Evolutionary conservation across 2,888 invertebrate species (phyloP), one percentile per base, ranked within the genome.

Genomic region (Drosophila subquinaria): DNA sequence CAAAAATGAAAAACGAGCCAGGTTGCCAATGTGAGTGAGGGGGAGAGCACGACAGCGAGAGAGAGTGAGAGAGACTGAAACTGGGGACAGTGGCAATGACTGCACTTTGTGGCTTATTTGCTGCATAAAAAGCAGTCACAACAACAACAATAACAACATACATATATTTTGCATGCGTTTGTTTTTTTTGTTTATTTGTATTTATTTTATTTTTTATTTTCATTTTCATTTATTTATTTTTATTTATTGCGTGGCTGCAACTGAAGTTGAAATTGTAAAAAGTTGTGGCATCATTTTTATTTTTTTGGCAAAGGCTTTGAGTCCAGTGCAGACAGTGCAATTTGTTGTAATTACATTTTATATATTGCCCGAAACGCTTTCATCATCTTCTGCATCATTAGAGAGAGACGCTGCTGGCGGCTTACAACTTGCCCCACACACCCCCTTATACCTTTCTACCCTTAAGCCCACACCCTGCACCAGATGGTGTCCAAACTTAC

Each of bases 261-360:
- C 64, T 83, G 88, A 87, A 87, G 82, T 79, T 87, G 65, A 81
- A 83, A 87, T 81, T 83, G 81, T 87, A 67, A 74, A 83, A 85
- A 76, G 79, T 79, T 76, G 78, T 62, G 59, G 63, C 75, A 42
- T 56, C 69, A 68, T 30, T 8, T 30, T 30, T 27, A 5, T 30
- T 23, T 23, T 23, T 4, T 23, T 38, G 30, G 20, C 5, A 17
- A 13, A 30, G 45, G 35, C 15, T 2, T 30, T 17, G 17, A 33
- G 9, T 10, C 61, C 65, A 60, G 72, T 23, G 23, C 23, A 23
- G 23, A 23, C 23, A 23, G 23, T 35, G 53, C 81, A 66, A 62
- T 88, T 82, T 86, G 81, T 68, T 82, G 74, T 89, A 84, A 87
- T 89, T 89, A 81, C 84, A 83, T 87, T 82, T 73, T 63, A 52